Evolutionary conservation across 2,888 invertebrate species (phyloP), one percentile per base, ranked within the genome.

Genomic region (Dioctria linearis): DNA sequence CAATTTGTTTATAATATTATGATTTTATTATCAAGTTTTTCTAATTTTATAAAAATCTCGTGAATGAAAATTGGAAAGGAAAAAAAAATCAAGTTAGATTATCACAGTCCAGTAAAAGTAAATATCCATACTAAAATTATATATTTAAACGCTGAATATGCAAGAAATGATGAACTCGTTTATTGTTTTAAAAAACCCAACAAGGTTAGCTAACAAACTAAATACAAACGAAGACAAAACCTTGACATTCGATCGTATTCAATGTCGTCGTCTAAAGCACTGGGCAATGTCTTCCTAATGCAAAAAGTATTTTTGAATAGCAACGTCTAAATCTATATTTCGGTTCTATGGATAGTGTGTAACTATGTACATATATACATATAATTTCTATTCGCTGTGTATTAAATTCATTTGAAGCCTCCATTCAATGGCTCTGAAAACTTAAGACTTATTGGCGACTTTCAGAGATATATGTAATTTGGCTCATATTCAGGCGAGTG

Each of bases 241-340:
- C 73, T 73, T 73, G 73, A 57, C 73, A 57, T 73, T 73, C 73
- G 73, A 3, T 4, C 40, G 42, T 13, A 11, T 73, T 73, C 73
- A 73, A 73, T 59, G 73, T 73, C 73, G 73, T 73, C 73, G 73
- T 73, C 73, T 25, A 25, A 25, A 25, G 25, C 25, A 25, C 25
- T 73, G 57, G 40, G 57, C 11, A n/a, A n/a, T 54, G 6, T 54
- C 11, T 8, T 8, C 4, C 11, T 6, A 54, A 54, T 54, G 54
- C n/a, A 54, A 54, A n/a, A 6, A 54, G 54, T 11, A 11, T 54
- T 11, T 4, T 8, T 54, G 54, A 11, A 5, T 46, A 46, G 9
- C 9, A 9, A 6, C 5, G 54, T n/a, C 11, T 54, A 8, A n/a
- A 54, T 11, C n/a, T 54, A n/a, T 54, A 3, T n/a, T 11, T n/a